Evolutionary conservation across 2,113 vertebrate genomes (phyloP), one percentile per base, ranked within the genome.

Genomic region (Mugil cephalus): DNA sequence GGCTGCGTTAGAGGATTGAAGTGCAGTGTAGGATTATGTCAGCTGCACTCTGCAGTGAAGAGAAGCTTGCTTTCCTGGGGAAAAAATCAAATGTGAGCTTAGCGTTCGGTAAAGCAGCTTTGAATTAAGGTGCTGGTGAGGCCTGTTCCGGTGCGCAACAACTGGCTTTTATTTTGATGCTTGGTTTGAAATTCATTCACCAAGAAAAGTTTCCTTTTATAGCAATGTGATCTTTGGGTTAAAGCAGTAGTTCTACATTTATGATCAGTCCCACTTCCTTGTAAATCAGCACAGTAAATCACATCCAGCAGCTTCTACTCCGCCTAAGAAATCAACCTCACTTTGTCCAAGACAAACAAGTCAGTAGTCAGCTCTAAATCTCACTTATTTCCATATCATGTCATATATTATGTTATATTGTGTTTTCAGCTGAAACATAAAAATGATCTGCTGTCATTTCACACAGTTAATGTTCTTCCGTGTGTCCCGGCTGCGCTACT

Each of bases 21-120:
- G 82, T 60, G 77, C 72, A 76, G 85, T 80, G 87, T 77, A 71
- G 89, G 86, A 89, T 90, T 87, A 82, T 83, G 61, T 84, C 81
- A 83, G 77, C 60, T 78, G 54, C 66, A 60, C 66, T 34, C 55
- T 71, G 67, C 58, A 56, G 72, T 43, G 11, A 34, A 71, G 60
- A 45, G 39, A 53, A 54, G 50, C 58, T 51, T 48, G 4, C 21
- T 75, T 71, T 77, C 14, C 45, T 30, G 56, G 54, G 24, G 45
- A 30, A 45, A 59, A 42, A 52, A 40, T 24, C 66, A 64, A 56
- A 30, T 30, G 5, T 30, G 4, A 53, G 36, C 47, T 83, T 7
- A 76, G 64, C 8, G 35, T 74, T 72, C 69, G 42, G 36, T 53
- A 48, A 56, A 59, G n/a, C 42, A 50, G 40, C 15, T 54, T 77